Evolutionary conservation across 2,888 invertebrate genomes (phyloP).

Genomic region (Apodemia hepburni): DNA sequence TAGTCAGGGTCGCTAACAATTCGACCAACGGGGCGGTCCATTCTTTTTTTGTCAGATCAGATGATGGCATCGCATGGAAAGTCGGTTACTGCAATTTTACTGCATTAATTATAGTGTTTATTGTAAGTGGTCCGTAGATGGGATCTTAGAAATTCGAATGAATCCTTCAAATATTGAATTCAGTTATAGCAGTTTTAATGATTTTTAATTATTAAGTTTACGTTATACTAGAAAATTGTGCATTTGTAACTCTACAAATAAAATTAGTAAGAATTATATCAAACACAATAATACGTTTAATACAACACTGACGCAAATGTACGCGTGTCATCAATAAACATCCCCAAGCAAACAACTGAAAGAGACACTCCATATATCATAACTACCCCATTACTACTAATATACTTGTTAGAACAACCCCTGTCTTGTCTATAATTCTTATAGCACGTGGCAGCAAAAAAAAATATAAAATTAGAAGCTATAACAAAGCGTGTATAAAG

Average conservation of each 20-base stretch:
- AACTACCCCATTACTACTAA: slow-evolving; percentile 70
- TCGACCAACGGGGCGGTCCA: too few relatives aligned
- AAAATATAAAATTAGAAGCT: slow-evolving; percentile 63
- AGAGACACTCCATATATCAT: slow-evolving; percentile 76
- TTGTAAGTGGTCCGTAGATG: too few relatives aligned
- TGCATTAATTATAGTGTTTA: too few relatives aligned
- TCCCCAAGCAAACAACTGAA: slow-evolving; percentile 66
- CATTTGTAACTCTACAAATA: neutral
- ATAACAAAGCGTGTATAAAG: slow-evolving; percentile 43
- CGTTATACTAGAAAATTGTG: too few relatives aligned
- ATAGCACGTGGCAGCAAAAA: slow-evolving; percentile 56
- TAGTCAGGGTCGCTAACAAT: too few relatives aligned
- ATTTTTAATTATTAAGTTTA: too few relatives aligned
- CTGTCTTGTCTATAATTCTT: slow-evolving; percentile 60
- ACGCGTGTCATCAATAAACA: slow-evolving; percentile 74
- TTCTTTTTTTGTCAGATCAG: too few relatives aligned
- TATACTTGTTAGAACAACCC: slow-evolving; percentile 78
- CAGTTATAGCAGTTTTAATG: too few relatives aligned
- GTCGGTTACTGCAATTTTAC: too few relatives aligned
- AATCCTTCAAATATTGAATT: too few relatives aligned
- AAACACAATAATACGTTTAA: slow-evolving; percentile 28
- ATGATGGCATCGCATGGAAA: too few relatives aligned
- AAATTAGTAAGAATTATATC: slow-evolving; percentile 1
- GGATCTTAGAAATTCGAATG: too few relatives aligned
- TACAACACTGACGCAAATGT: slow-evolving; percentile 44